Conservation (phyloP, 2,888 invertebrate genomes). For the Chaetoderma sp. region DNA sequence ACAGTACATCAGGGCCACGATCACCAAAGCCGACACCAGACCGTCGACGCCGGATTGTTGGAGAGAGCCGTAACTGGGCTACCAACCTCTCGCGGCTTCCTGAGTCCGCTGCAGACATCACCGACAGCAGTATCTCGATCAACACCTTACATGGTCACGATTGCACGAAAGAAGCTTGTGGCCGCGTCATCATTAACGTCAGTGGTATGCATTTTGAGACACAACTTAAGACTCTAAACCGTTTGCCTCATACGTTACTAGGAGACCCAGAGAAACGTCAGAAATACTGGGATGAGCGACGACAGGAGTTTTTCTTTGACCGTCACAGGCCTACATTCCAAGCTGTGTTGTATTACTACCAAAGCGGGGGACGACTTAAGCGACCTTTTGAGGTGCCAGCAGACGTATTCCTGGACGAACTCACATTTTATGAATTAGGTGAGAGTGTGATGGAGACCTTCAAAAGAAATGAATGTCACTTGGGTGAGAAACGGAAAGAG, state of each 20-base stretch:
- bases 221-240: conserved; percentile 62
- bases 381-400: conserved; percentile 70
- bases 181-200: conserved; percentile 58
- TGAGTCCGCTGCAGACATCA: too few relatives aligned
- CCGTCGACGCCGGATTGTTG: too few relatives aligned
- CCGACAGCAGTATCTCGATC: too few relatives aligned
- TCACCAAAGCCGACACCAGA: too few relatives aligned
- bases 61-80: too few relatives aligned
- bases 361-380: conserved; percentile 69
- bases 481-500: conserved; percentile 54
- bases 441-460: conserved; percentile 67
- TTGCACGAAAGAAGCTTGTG: too few relatives aligned
- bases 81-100: too few relatives aligned
- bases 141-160: too few relatives aligned
- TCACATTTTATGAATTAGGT: conserved; percentile 70
- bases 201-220: conserved; percentile 67
- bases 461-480: conserved; percentile 70
- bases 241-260: conserved; percentile 64
- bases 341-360: conserved; percentile 67
- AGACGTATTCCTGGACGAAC: conserved; percentile 70
- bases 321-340: conserved; percentile 66
- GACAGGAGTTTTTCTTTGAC: conserved; percentile 66
- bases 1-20: too few relatives aligned
- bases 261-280: conserved; percentile 58
- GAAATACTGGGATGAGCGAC: conserved; percentile 57